These are phyloP conservation scores for Enteromius unitaeniatus DNA, from an alignment of 2,797 vertebrate species.

Conservation along the genomic window DNA sequence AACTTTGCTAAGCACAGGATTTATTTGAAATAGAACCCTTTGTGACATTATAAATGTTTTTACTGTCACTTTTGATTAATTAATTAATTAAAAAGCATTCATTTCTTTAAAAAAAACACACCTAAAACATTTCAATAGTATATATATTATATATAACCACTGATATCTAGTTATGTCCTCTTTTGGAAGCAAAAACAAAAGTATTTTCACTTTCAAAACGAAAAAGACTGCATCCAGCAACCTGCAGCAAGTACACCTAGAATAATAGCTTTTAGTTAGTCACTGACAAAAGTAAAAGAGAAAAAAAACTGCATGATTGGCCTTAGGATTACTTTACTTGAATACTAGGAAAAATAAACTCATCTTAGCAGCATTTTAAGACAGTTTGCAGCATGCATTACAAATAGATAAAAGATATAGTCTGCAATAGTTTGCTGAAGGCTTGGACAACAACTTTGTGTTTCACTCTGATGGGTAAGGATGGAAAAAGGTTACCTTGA, in stretches of 20 bases:
- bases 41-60: background rate
- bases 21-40: background rate
- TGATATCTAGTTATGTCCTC: no score
- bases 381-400: background rate
- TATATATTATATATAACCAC: no score
- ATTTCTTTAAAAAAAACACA: no score
- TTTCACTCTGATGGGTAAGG: background rate
- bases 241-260: no score
- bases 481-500: constrained; percentile 4
- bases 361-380: background rate
- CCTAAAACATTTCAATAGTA: no score
- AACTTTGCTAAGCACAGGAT: background rate
- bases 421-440: background rate
- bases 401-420: background rate
- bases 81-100: no score
- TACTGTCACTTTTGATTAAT: background rate
- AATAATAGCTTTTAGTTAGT: background rate
- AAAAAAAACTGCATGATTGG: background rate
- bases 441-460: background rate
- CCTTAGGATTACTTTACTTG: background rate
- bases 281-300: background rate
- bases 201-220: no score
- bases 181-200: no score
- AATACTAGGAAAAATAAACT: background rate
- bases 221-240: no score